These are phyloP conservation scores for Sigmodon hispidus DNA, from an alignment of 2,113 vertebrate species.

Conservation along the genomic window DNA sequence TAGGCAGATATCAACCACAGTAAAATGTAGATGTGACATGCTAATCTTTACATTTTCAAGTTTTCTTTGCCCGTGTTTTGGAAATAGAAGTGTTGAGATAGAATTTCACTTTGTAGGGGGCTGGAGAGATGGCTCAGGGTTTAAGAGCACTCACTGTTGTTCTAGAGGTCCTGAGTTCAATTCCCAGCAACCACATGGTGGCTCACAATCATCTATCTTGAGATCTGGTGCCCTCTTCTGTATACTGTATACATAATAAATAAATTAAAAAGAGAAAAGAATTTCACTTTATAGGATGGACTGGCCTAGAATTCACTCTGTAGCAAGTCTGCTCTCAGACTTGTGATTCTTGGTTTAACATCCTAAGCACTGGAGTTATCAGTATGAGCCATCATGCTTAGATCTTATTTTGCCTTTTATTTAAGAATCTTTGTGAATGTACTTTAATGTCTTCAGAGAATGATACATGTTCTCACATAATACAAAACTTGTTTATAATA, in stretches of 20 bases:
- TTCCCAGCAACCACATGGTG: too few species aligned
- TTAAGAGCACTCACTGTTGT: too few species aligned
- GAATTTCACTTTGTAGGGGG: background rate
- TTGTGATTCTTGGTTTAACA: too few species aligned
- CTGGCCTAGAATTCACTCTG: background rate
- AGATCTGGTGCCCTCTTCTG: too few species aligned
- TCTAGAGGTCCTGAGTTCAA: too few species aligned
- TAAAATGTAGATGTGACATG: background rate
- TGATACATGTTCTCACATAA: conserved; percentile 22
- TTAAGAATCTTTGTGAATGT: background rate
- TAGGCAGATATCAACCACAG: background rate
- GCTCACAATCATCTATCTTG: too few species aligned
- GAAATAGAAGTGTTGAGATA: background rate
- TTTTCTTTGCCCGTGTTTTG: background rate
- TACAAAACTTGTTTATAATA: conserved; percentile 6
- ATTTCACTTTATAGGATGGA: background rate
- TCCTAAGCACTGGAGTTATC: background rate
- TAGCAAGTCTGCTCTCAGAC: background rate
- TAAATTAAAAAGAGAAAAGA: too few species aligned
- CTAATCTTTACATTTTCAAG: background rate
- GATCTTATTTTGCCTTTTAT: background rate
- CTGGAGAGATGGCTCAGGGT: too few species aligned
- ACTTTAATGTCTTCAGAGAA: conserved; percentile 33
- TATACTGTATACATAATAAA: too few species aligned
- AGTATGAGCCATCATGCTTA: background rate